A percentile compares a stretch with the other conserved stretches of the same genome.
These are phyloP conservation scores for Sarcophilus harrisii DNA, from an alignment of 2,797 vertebrate genomes.

Conservation along the genomic window DNA sequence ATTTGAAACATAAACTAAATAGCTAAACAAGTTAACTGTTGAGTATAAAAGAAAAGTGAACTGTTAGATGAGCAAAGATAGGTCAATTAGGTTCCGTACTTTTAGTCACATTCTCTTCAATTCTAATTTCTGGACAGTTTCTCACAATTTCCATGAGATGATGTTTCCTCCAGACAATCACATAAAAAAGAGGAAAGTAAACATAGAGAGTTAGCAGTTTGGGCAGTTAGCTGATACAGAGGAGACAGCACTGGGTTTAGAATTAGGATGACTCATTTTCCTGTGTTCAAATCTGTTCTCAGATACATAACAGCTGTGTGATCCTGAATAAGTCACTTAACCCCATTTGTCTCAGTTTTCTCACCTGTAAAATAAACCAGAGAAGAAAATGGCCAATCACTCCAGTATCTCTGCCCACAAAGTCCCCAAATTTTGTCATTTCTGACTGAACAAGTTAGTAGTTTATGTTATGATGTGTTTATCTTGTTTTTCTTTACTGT, in stretches of 20 bases:
- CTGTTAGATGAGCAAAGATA: slow-evolving; percentile 38
- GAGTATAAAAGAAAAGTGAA: slow-evolving; percentile 25
- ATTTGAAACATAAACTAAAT: slow-evolving; percentile 23
- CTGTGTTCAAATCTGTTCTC: neutral
- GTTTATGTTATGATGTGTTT: neutral
- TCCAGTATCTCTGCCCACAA: neutral
- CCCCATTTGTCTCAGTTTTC: neutral
- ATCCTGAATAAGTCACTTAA: neutral
- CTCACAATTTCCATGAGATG: slow-evolving; percentile 49
- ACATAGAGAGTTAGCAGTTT: neutral
- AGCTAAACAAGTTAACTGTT: slow-evolving; percentile 42
- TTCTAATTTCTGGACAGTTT: slow-evolving; percentile 41
- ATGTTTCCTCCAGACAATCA: slow-evolving; percentile 21
- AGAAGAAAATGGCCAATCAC: neutral
- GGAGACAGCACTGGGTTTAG: neutral
- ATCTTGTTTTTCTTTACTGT: slow-evolving; percentile 15
- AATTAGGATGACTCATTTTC: neutral
- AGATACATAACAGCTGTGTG: neutral
- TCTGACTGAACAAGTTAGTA: neutral
- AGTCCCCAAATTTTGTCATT: no score
- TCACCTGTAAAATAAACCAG: neutral
- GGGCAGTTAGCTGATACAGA: no score
- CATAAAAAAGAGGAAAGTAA: slow-evolving; percentile 53
- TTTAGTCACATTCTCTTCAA: slow-evolving; percentile 44
- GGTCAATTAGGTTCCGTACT: slow-evolving; percentile 26